phyloP scores from a whole-genome alignment of 2,797 vertebrate genomes.

The Acestrorhynchus altus region DNA sequence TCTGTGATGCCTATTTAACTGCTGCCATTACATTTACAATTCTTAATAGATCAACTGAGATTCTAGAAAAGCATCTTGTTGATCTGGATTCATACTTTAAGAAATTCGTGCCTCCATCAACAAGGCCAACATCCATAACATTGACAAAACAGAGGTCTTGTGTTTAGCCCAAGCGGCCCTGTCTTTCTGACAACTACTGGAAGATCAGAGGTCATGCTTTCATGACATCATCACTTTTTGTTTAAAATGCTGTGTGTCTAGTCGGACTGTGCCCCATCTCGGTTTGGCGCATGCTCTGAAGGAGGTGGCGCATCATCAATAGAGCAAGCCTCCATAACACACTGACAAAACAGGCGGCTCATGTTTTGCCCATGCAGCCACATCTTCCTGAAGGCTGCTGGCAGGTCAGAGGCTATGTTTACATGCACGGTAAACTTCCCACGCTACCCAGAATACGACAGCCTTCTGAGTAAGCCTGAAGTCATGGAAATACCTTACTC shows the following conservation, averaged over 20 bases:
- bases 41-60: background rate
- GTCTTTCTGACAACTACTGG: slow-evolving; percentile 13
- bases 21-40: too few relatives aligned
- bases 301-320: slow-evolving; percentile 28
- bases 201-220: slow-evolving; percentile 28
- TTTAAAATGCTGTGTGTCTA: background rate
- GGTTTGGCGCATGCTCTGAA: background rate
- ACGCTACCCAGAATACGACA: slow-evolving; percentile 26
- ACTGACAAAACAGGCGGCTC: slow-evolving; percentile 30
- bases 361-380: slow-evolving; percentile 38
- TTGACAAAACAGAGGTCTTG: slow-evolving; percentile 29
- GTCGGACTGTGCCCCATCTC: background rate
- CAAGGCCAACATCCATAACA: slow-evolving; percentile 21
- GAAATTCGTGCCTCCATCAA: slow-evolving; percentile 31
- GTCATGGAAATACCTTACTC: slow-evolving; percentile 32
- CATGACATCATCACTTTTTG: background rate
- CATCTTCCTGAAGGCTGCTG: slow-evolving; percentile 19
- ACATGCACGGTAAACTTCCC: slow-evolving; percentile 5
- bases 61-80: background rate
- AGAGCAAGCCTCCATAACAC: slow-evolving; percentile 28
- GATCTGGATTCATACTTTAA: slow-evolving; percentile 10
- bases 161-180: slow-evolving; percentile 26
- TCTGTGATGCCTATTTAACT: too few relatives aligned
- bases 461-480: slow-evolving; percentile 3
- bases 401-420: slow-evolving; percentile 40